Evolutionary conservation across 2,113 vertebrate species (phyloP).

Genomic region (Urocitellus parryii): DNA sequence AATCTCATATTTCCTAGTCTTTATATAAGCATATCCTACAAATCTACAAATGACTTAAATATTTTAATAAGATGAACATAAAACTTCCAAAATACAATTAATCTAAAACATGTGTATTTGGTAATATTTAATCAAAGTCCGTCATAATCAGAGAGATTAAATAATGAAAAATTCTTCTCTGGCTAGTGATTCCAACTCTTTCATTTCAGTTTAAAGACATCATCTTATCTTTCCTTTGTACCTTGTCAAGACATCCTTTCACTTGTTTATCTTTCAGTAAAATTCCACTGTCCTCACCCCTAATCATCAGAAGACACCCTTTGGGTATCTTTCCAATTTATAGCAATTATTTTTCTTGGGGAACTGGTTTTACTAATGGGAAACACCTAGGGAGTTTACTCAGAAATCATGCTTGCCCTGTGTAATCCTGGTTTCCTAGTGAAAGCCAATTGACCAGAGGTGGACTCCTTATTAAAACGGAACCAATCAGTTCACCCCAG

Average conservation of each 20-base stretch:
- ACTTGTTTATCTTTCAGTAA: constrained; percentile 8
- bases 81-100: constrained; percentile 35
- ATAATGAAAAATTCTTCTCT: not conserved
- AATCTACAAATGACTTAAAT: not conserved
- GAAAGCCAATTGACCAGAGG: not conserved
- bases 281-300: not conserved
- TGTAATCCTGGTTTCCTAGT: not conserved
- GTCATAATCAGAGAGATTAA: not conserved
- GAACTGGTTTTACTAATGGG: not conserved
- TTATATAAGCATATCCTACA: not conserved
- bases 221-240: not conserved
- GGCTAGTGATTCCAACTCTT: not conserved
- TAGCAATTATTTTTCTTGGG: not conserved
- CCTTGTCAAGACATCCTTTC: not conserved
- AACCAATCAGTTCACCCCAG: not conserved
- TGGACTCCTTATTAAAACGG: not conserved
- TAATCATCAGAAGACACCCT: not conserved
- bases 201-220: not conserved
- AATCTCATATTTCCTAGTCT: not conserved
- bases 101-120: constrained; percentile 8
- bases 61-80: not conserved
- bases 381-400: not conserved
- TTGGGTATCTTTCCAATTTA: not conserved
- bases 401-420: not conserved
- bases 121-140: not conserved